Evolutionary conservation across 2,797 vertebrate species (phyloP).

Genomic region (Pteronotus mesoamericanus): DNA sequence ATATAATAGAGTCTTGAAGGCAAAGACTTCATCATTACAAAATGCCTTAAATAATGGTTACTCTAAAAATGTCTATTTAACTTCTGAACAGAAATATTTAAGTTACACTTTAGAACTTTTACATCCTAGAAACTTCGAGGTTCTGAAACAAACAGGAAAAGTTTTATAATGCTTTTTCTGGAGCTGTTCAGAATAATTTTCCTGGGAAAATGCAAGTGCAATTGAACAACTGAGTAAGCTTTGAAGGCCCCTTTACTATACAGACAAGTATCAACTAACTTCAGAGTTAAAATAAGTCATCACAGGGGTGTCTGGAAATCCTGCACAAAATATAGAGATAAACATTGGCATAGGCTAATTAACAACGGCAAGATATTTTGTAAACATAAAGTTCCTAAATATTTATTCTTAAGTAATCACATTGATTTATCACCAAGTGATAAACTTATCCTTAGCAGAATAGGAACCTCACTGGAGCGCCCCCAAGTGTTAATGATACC

Average conservation of each 20-base stretch:
- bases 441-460: neutral
- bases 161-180: neutral
- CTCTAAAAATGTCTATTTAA: conserved; percentile 1
- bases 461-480: neutral
- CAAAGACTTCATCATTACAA: neutral
- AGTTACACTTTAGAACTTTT: neutral
- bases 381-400: conserved; percentile 47
- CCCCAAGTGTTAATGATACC: neutral
- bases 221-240: neutral
- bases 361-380: neutral
- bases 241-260: neutral
- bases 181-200: neutral
- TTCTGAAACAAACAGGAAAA: neutral
- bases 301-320: neutral
- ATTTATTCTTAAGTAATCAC: conserved; percentile 28
- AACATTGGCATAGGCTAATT: neutral
- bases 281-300: conserved; percentile 3
- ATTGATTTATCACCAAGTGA: neutral
- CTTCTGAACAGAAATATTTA: neutral
- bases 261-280: neutral
- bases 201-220: neutral
- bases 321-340: neutral
- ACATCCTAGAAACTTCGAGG: neutral
- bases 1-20: neutral
- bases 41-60: neutral